Base-by-base conservation (phyloP, 2,113 vertebrate genomes). In the Hipposideros armiger region DNA sequence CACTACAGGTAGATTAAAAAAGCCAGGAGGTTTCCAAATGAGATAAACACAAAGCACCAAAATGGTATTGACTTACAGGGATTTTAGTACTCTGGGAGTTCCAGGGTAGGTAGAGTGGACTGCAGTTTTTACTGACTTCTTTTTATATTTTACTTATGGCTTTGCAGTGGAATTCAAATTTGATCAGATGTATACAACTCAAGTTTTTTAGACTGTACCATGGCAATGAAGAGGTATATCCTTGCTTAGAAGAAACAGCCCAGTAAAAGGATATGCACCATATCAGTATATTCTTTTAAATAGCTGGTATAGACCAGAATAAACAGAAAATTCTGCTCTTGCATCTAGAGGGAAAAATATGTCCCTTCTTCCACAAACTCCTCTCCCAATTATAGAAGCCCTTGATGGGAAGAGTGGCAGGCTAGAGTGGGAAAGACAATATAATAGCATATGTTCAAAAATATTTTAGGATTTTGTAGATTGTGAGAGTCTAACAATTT, bases 11-110 rank as follows among this genome's bases (percentile, higher is more conserved):
- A 91, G 73, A 50, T 94, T 86, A 62, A 50, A 94, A 26, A 66
- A 97, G 67, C 66, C 72, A 78, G 81, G 64, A 96, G 88, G 94
- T 85, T 97, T 96, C 86, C 82, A 94, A 84, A 89, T 62, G 73
- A 83, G 77, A 83, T 78, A 93, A 91, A 83, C 78, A 73, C 50
- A 80, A 0, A 67, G 56, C 67, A 58, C 62, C 58, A 74, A 64
- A 95, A 91, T 93, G 32, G 26, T 87, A 89, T 62, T 95, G 94
- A 83, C 89, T 58, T 94, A 54, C 17, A 24, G 16, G 32, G 72
- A 70, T 83, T 91, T 93, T 36, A 97, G 81, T 76, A 91, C 20
- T 84, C 20, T 54, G 73, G 73, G 28, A 19, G 87, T 93, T 93
- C 95, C 67, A 90, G 36, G 30, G 26, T 26, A 45, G 20, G 19